Evolutionary conservation across 2,113 vertebrate species (phyloP).

Genomic region (Tonatia bakeri): DNA sequence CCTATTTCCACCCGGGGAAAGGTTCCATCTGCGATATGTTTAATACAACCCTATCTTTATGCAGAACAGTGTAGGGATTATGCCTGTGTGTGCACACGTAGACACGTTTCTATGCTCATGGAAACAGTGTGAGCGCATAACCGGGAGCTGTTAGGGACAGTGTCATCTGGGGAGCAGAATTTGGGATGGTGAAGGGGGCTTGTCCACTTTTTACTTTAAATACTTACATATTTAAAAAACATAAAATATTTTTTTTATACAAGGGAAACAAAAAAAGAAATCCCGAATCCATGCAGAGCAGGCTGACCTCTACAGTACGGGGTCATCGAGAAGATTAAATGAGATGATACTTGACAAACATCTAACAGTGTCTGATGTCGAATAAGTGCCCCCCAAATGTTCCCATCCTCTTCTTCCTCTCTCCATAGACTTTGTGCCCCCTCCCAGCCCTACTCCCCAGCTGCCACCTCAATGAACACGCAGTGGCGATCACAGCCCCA

Average conservation of each 20-base stretch:
- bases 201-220: neutral
- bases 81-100: neutral
- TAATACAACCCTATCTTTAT: neutral
- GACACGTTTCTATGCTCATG: neutral
- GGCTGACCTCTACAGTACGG: neutral
- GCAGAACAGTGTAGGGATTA: neutral
- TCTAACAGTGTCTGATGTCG: neutral
- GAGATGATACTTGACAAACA: neutral
- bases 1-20: neutral
- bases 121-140: neutral
- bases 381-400: neutral
- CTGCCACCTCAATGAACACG: neutral
- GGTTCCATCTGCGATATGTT: neutral
- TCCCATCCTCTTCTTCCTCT: neutral
- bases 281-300: neutral
- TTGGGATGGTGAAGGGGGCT: neutral
- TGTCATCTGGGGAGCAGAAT: neutral
- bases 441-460: neutral
- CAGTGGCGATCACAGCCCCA: neutral
- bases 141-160: neutral
- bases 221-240: neutral
- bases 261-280: constrained; percentile 14
- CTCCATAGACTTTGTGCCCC: too few species aligned
- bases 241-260: neutral
- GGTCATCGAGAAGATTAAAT: neutral